These are phyloP conservation scores for Zophobas morio DNA, from an alignment of 1,140 invertebrate species.

Conservation along the genomic window DNA sequence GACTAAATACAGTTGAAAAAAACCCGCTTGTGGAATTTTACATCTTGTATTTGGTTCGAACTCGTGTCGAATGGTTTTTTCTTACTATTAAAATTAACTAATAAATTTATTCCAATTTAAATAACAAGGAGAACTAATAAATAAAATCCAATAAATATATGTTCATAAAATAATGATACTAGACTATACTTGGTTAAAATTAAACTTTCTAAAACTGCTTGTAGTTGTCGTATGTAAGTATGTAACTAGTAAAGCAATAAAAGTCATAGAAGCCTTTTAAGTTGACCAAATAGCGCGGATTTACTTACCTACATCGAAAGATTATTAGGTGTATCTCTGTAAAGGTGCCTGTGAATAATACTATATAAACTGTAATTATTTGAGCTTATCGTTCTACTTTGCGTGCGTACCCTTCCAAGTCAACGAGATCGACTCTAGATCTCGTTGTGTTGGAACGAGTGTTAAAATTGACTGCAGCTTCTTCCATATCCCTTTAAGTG, in stretches of 20 bases:
- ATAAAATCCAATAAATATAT: constrained; percentile 51
- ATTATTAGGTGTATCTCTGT: constrained; percentile 36
- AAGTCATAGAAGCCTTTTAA: constrained; percentile 17
- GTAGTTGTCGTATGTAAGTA: constrained; percentile 40
- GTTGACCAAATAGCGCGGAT: constrained; percentile 41
- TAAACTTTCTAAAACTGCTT: constrained; percentile 42
- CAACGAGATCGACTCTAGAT: not conserved
- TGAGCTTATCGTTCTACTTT: constrained; percentile 20
- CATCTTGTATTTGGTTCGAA: no score
- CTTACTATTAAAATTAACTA: no score
- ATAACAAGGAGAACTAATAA: constrained; percentile 50
- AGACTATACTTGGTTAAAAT: constrained; percentile 26
- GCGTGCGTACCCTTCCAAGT: not conserved
- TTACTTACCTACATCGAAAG: constrained; percentile 41
- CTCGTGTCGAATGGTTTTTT: no score
- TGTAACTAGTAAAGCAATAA: constrained; percentile 36
- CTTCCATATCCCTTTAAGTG: constrained; percentile 20
- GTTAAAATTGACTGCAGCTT: constrained; percentile 25
- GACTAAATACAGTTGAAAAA: not conserved
- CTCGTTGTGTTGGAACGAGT: not conserved
- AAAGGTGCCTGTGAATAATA: constrained; percentile 38
- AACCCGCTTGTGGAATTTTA: no score
- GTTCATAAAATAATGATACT: constrained; percentile 25
- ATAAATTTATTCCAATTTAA: not conserved
- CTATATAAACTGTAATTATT: constrained; percentile 19